These are phyloP conservation scores for Aphidoletes aphidimyza DNA, from an alignment of 2,888 invertebrate genomes.

Conservation along the genomic window DNA sequence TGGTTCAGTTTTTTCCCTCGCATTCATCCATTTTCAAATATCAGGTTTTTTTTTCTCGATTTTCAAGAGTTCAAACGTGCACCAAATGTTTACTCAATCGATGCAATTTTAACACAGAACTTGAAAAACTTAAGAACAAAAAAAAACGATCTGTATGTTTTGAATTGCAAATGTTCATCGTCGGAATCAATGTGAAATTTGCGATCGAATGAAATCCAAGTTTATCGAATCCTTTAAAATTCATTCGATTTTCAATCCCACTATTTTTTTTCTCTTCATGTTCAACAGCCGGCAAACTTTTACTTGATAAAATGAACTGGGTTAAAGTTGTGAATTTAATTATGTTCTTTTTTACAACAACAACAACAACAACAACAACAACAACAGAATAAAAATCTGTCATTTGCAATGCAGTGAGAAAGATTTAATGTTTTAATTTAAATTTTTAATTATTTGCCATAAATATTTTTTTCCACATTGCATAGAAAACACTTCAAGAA, in stretches of 20 bases:
- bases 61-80: neutral
- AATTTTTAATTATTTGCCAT: no score
- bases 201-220: neutral
- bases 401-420: no score
- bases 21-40: neutral
- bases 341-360: no score
- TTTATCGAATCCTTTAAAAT: neutral
- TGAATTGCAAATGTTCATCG: neutral
- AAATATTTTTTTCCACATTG: no score
- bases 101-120: neutral
- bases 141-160: neutral
- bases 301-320: no score
- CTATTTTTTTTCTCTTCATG: no score
- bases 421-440: no score
- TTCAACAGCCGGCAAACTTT: no score
- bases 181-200: conserved; percentile 7
- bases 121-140: neutral
- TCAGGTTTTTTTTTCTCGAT: neutral
- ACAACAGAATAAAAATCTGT: no score
- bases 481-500: no score
- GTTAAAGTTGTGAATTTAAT: no score
- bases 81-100: conserved; percentile 37
- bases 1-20: neutral
- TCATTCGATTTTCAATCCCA: neutral
- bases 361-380: no score